Conservation (phyloP, 2,888 invertebrate genomes). For the Rhingia rostrata region DNA sequence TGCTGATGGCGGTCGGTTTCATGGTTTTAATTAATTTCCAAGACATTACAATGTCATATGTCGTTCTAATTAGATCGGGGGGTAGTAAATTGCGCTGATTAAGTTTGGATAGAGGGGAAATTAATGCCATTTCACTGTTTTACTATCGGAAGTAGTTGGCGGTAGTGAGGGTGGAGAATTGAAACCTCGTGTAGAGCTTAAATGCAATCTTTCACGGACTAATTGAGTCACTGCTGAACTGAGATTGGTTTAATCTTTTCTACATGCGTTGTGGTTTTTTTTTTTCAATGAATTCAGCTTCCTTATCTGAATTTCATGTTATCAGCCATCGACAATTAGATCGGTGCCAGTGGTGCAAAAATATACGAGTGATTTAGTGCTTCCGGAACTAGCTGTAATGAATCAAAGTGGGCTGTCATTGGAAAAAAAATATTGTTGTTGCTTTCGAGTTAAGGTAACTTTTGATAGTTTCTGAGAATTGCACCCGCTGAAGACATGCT, state of each 20-base stretch:
- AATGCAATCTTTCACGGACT: not conserved
- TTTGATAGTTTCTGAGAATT: no score
- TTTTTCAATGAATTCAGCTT: not conserved
- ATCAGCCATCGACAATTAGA: constrained; percentile 7
- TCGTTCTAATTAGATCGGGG: constrained; percentile 55
- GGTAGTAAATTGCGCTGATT: constrained; percentile 47
- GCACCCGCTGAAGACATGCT: no score
- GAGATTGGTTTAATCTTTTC: not conserved
- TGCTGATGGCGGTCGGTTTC: constrained; percentile 25
- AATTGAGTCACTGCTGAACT: not conserved
- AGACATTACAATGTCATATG: constrained; percentile 55
- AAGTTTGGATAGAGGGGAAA: constrained; percentile 16
- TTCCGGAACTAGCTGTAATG: not conserved
- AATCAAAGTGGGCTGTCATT: no score
- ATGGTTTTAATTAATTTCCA: constrained; percentile 62
- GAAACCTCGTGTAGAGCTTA: not conserved
- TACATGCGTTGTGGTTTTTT: not conserved
- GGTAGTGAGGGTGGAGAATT: not conserved
- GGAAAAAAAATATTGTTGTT: no score
- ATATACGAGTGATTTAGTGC: not conserved
- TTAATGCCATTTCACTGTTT: constrained; percentile 14
- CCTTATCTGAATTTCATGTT: not conserved
- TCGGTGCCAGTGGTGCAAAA: not conserved
- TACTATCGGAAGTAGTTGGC: constrained; percentile 43
- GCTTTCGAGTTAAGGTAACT: no score